These are phyloP conservation scores for Euclidia mi DNA, from an alignment of 2,888 invertebrate species.

Conservation along the genomic window DNA sequence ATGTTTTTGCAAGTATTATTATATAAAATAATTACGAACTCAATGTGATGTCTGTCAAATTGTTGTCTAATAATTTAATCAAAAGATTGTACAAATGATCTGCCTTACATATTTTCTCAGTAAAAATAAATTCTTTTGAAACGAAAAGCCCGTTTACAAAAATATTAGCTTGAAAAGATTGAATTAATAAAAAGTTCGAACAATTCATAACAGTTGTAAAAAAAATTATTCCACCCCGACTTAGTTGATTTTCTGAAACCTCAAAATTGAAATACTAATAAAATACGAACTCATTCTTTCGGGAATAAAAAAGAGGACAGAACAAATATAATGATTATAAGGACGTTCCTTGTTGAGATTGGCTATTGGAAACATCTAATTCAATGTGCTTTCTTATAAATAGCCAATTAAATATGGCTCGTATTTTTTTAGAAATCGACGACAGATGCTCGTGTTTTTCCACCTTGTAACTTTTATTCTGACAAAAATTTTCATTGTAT, in stretches of 20 bases:
- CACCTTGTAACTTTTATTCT: not conserved
- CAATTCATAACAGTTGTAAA: constrained; percentile 26
- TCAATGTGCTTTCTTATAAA: constrained; percentile 24
- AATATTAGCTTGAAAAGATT: not conserved
- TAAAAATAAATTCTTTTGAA: constrained; percentile 4
- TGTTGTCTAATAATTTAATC: not conserved
- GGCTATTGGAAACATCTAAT: constrained; percentile 42
- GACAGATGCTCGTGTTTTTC: too few relatives aligned
- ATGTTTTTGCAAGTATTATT: too few relatives aligned
- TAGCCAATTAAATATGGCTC: constrained; percentile 14
- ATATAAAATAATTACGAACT: too few relatives aligned
- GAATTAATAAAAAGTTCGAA: not conserved
- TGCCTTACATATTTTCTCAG: not conserved
- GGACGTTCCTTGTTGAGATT: constrained; percentile 37
- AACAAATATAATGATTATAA: constrained; percentile 56
- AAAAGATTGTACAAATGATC: constrained; percentile 14
- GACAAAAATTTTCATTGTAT: not conserved
- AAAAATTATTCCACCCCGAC: constrained; percentile 46
- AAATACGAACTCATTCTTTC: constrained; percentile 57
- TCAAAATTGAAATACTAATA: constrained; percentile 67
- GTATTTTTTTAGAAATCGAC: not conserved
- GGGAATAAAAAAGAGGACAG: constrained; percentile 60
- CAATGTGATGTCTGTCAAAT: too few relatives aligned
- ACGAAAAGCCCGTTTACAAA: constrained; percentile 30
- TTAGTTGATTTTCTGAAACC: constrained; percentile 40